phyloP scores from a whole-genome alignment of 2,888 invertebrate genomes.

The Diachrysia chrysitis region DNA sequence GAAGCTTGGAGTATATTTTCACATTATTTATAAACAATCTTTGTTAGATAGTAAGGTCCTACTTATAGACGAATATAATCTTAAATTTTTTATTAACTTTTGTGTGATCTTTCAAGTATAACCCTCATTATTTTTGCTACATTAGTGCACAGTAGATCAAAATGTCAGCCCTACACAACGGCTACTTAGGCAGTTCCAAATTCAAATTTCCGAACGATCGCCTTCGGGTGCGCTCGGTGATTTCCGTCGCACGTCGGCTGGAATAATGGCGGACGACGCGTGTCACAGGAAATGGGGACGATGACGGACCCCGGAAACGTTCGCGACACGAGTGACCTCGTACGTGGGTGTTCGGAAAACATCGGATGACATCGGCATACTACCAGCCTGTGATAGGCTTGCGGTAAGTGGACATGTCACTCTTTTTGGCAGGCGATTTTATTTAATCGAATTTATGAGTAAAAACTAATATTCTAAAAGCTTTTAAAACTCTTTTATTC shows the following conservation, averaged over 20 bases:
- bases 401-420: slow-evolving; percentile 35
- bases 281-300: slow-evolving; percentile 77
- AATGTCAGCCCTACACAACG: slow-evolving; percentile 48
- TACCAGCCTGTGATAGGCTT: slow-evolving; percentile 31
- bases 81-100: not conserved
- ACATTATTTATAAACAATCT: too few species aligned
- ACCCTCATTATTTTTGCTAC: not conserved
- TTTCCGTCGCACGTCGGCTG: slow-evolving; percentile 74
- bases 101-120: too few species aligned
- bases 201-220: slow-evolving; percentile 77
- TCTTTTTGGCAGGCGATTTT: slow-evolving; percentile 23
- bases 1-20: too few species aligned
- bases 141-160: not conserved
- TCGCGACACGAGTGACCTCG: slow-evolving; percentile 63
- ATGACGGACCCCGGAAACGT: slow-evolving; percentile 77
- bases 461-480: slow-evolving; percentile 28
- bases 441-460: slow-evolving; percentile 21
- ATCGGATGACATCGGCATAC: slow-evolving; percentile 36
- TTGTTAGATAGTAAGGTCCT: too few species aligned
- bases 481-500: slow-evolving; percentile 26
- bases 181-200: slow-evolving; percentile 60
- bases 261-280: slow-evolving; percentile 73
- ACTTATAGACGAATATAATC: too few species aligned
- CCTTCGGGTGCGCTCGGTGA: slow-evolving; percentile 71
- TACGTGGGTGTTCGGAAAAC: slow-evolving; percentile 34